Evolutionary conservation across 2,113 vertebrate genomes (phyloP).

Genomic region (Catharus minimus): DNA sequence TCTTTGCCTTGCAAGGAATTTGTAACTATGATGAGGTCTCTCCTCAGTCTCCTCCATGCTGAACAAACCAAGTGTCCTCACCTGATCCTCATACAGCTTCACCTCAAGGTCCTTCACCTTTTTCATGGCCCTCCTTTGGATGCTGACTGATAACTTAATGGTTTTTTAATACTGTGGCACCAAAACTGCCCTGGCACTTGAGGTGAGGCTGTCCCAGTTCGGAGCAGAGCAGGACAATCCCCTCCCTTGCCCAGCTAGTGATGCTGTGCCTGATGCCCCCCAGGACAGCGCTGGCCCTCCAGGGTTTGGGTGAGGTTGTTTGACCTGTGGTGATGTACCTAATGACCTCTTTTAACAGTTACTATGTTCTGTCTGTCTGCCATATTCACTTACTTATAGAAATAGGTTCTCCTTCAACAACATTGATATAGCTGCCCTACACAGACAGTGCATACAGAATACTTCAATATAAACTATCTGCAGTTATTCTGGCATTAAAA

Average conservation of each 20-base stretch:
- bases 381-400: not conserved
- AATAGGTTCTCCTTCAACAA: not conserved
- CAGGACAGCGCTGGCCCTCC: rapidly evolving
- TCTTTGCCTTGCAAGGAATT: not conserved
- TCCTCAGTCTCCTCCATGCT: not conserved
- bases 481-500: not conserved
- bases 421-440: not conserved
- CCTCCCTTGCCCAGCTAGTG: rapidly evolving
- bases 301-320: not conserved
- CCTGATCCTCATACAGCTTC: rapidly evolving
- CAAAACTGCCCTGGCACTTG: rapidly evolving
- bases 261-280: not conserved
- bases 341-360: not conserved
- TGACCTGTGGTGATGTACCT: not conserved
- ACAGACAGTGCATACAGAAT: not conserved
- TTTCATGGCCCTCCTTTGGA: not conserved
- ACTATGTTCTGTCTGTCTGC: not conserved
- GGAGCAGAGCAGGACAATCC: not conserved
- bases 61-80: not conserved
- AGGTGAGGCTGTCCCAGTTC: not conserved
- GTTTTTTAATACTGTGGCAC: not conserved
- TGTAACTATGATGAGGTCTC: too few relatives aligned
- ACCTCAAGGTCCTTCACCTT: not conserved
- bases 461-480: not conserved
- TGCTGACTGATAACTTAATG: not conserved